These are phyloP conservation scores for Dryobotodes eremita DNA, from an alignment of 2,888 invertebrate genomes.

Conservation along the genomic window DNA sequence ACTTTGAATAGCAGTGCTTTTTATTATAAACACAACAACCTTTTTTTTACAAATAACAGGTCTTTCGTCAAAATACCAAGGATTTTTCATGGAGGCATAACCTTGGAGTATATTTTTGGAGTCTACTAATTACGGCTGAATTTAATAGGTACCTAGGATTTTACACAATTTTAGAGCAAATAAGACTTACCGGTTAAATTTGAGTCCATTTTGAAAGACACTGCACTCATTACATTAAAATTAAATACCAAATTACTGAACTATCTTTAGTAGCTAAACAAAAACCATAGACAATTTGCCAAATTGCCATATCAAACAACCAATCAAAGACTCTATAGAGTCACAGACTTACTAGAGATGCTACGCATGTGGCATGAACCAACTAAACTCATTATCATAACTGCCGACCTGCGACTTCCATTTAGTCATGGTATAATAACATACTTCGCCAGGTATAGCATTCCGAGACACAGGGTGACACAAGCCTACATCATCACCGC, in stretches of 20 bases:
- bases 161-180: neutral
- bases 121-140: neutral
- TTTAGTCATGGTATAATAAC: too few species aligned
- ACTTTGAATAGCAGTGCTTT: neutral
- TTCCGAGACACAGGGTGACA: too few species aligned
- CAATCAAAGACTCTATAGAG: too few species aligned
- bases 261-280: slow-evolving; percentile 29
- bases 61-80: slow-evolving; percentile 19
- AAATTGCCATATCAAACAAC: neutral
- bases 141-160: neutral
- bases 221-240: slow-evolving; percentile 65
- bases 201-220: slow-evolving; percentile 80
- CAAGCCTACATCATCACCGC: too few species aligned
- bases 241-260: slow-evolving; percentile 70
- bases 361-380: neutral
- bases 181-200: slow-evolving; percentile 79
- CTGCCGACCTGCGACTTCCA: neutral
- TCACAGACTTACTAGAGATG: neutral
- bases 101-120: slow-evolving; percentile 58
- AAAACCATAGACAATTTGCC: slow-evolving; percentile 40
- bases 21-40: neutral
- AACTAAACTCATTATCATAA: neutral
- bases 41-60: neutral
- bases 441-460: too few species aligned
- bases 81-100: slow-evolving; percentile 29